These are phyloP conservation scores for Actenoides lindsayi DNA, from an alignment of 2,113 vertebrate species.

Conservation along the genomic window DNA sequence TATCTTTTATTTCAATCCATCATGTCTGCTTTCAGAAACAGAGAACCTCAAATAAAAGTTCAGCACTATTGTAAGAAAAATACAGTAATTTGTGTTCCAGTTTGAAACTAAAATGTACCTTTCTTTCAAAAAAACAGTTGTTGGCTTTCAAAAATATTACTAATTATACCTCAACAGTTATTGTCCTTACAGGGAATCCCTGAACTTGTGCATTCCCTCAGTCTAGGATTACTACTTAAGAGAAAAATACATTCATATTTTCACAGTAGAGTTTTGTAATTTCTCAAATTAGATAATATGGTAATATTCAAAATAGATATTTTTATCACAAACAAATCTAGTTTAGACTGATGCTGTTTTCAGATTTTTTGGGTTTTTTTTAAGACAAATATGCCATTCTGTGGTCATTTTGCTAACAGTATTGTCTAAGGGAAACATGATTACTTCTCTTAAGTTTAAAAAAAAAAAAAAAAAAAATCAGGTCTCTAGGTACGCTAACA, in stretches of 20 bases:
- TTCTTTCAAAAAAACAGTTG: slow-evolving; percentile 77
- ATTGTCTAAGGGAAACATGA: neutral
- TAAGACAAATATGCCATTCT: neutral
- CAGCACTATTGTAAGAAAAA: slow-evolving; percentile 82
- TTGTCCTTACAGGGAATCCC: slow-evolving; percentile 71
- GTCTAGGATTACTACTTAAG: slow-evolving; percentile 40
- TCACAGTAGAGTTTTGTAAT: slow-evolving; percentile 19
- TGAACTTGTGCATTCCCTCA: slow-evolving; percentile 64
- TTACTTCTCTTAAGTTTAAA: neutral
- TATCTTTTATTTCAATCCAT: slow-evolving; percentile 88
- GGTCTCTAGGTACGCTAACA: neutral
- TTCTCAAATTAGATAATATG: slow-evolving; percentile 4
- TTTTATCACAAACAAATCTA: slow-evolving; percentile 1
- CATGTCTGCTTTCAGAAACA: slow-evolving; percentile 83
- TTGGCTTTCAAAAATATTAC: slow-evolving; percentile 79
- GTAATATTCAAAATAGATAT: neutral
- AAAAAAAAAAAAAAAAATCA: neutral
- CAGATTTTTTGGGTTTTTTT: neutral
- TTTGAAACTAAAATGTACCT: slow-evolving; percentile 78
- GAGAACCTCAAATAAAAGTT: slow-evolving; percentile 84
- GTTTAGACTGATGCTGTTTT: neutral
- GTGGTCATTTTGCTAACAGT: neutral
- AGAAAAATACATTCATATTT: slow-evolving; percentile 41
- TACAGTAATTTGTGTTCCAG: slow-evolving; percentile 82
- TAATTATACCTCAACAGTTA: slow-evolving; percentile 78